These are phyloP conservation scores for Gryllus bimaculatus DNA, from an alignment of 1,140 invertebrate genomes.

Conservation along the genomic window DNA sequence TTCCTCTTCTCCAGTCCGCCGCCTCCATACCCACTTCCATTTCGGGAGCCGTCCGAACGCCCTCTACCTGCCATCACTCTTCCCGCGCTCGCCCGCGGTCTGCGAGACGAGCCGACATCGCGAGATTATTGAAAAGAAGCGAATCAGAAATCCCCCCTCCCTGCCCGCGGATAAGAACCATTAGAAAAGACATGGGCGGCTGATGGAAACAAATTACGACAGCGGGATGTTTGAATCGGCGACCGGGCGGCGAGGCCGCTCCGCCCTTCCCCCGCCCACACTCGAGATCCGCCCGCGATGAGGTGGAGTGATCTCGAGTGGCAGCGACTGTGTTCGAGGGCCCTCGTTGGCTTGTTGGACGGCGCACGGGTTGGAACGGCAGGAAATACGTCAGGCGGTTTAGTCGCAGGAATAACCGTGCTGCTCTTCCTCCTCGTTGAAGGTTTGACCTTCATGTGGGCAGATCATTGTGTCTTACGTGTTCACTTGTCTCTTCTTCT, in stretches of 20 bases:
- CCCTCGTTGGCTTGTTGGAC: too few species aligned
- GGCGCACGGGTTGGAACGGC: too few species aligned
- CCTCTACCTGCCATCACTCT: neutral
- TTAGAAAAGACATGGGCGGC: neutral
- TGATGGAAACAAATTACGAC: neutral
- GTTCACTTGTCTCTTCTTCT: too few species aligned
- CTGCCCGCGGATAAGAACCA: neutral
- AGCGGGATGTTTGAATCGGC: neutral
- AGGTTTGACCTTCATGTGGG: too few species aligned
- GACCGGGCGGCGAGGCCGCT: too few species aligned
- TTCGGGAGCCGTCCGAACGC: neutral
- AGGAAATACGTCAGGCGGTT: too few species aligned
- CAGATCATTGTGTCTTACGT: too few species aligned
- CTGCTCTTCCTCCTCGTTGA: too few species aligned
- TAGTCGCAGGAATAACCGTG: too few species aligned
- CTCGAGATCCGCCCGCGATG: neutral
- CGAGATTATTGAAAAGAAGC: constrained; percentile 1
- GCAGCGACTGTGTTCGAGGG: neutral
- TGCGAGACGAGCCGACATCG: neutral
- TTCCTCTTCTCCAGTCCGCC: too few species aligned
- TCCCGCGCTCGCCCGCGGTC: neutral
- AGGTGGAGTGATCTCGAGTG: neutral
- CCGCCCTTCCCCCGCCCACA: too few species aligned
- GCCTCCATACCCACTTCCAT: neutral
- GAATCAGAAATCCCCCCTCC: neutral